Conservation (phyloP, 2,797 vertebrate species). For the Notolabrus celidotus region DNA sequence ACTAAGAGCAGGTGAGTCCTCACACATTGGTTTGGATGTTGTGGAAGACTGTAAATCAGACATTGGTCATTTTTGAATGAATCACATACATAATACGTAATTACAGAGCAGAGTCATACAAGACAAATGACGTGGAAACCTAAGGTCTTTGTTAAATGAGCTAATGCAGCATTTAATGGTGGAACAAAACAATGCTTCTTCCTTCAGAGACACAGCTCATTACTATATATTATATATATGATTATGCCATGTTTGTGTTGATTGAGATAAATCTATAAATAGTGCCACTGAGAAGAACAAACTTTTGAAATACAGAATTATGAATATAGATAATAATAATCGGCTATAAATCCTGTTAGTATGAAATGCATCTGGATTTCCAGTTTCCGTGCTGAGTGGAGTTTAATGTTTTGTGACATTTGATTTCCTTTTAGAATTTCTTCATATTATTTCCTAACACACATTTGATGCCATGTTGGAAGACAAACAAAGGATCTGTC, state of each 20-base stretch:
- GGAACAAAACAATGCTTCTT: too few species aligned
- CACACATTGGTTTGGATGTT: background rate
- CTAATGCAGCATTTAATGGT: background rate
- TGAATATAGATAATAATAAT: rapidly evolving
- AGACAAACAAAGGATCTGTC: too few species aligned
- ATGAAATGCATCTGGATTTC: background rate
- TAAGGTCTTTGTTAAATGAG: background rate
- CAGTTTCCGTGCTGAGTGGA: background rate
- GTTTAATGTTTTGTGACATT: background rate
- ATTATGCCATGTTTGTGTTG: too few species aligned
- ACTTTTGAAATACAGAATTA: too few species aligned
- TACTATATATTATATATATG: too few species aligned
- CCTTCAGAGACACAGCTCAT: too few species aligned
- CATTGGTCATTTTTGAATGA: too few species aligned
- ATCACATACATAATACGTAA: too few species aligned
- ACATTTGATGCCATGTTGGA: too few species aligned
- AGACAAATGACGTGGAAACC: background rate
- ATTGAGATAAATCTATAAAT: background rate
- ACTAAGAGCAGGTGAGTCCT: constrained; percentile 80
- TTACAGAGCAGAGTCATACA: background rate
- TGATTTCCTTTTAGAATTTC: background rate
- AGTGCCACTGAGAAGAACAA: too few species aligned
- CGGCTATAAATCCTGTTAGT: background rate
- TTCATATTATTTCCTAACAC: too few species aligned
- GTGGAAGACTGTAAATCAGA: background rate